Evolutionary conservation across 2,888 invertebrate species (phyloP).

Genomic region (Halictus ligatus): DNA sequence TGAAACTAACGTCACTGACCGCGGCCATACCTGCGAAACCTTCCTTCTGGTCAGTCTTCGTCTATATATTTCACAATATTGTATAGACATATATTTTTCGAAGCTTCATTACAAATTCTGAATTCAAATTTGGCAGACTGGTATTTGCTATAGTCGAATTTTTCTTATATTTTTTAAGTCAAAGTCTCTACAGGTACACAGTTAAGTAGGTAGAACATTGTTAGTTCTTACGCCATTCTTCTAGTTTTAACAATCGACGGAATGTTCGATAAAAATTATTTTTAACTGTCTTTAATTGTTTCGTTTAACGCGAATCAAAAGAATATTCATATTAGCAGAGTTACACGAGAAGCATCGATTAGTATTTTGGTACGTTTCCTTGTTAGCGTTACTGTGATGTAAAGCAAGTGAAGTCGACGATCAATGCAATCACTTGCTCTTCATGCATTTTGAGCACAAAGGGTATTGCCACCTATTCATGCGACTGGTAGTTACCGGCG

Average conservation of each 20-base stretch:
- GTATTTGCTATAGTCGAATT: not conserved
- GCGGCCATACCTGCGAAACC: not conserved
- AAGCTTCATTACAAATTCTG: not conserved
- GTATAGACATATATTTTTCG: not conserved
- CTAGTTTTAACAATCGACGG: not conserved
- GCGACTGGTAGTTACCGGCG: constrained; percentile 8
- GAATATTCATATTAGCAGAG: not conserved
- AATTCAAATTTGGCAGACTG: not conserved
- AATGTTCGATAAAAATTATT: not conserved
- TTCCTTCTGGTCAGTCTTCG: not conserved
- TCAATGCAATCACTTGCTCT: constrained; percentile 9
- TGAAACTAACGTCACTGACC: not conserved
- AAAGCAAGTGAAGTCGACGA: not conserved
- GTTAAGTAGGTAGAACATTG: not conserved
- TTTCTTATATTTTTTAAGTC: not conserved
- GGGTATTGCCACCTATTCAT: constrained; percentile 8
- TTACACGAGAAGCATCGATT: not conserved
- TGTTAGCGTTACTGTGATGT: not conserved
- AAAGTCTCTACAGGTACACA: not conserved
- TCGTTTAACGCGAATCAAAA: no score
- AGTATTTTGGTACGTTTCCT: not conserved
- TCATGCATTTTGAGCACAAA: constrained; percentile 11
- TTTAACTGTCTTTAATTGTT: no score
- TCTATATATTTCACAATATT: not conserved
- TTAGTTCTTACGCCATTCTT: not conserved